Evolutionary conservation across 2,888 invertebrate genomes (phyloP).

Genomic region (Psococerastis gibbosa): DNA sequence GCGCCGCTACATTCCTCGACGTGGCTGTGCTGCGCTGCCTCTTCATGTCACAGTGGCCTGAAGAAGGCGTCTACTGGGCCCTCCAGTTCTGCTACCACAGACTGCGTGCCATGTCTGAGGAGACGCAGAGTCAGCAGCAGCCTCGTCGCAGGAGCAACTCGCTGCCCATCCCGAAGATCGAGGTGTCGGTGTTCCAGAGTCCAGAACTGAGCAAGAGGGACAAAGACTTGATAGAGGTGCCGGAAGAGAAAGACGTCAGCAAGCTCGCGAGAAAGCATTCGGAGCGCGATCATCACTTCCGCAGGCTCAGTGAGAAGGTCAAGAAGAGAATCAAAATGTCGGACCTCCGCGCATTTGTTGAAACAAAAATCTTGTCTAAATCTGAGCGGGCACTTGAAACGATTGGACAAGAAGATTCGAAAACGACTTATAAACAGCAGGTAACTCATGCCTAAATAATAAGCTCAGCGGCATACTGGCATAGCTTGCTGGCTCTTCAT

Average conservation of each 20-base stretch:
- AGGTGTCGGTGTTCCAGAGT: conserved; percentile 68
- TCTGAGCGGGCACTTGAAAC: conserved; percentile 82
- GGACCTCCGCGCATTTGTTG: conserved; percentile 78
- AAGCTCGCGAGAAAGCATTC: conserved; percentile 24
- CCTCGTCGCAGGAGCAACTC: conserved; percentile 82
- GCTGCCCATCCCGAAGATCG: conserved; percentile 81
- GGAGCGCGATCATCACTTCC: conserved; percentile 25
- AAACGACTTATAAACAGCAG: conserved; percentile 36
- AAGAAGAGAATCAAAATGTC: conserved; percentile 82
- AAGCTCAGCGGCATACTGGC: too few species aligned
- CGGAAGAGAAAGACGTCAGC: conserved; percentile 41
- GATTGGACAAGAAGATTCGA: conserved; percentile 61
- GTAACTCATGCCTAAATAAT: too few species aligned
- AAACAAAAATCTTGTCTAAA: conserved; percentile 75
- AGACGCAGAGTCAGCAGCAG: conserved; percentile 53
- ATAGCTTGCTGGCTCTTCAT: too few species aligned
- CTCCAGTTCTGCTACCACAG: conserved; percentile 77
- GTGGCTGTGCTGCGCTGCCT: conserved; percentile 90
- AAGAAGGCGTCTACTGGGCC: conserved; percentile 96
- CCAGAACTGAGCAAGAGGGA: conserved; percentile 42
- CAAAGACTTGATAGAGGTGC: conserved; percentile 61
- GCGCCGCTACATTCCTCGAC: conserved; percentile 87
- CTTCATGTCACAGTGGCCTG: conserved; percentile 93
- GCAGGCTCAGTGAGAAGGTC: conserved; percentile 62
- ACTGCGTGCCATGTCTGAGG: conserved; percentile 72